Conservation (phyloP, 2,797 vertebrate species). For the Morus bassanus region DNA sequence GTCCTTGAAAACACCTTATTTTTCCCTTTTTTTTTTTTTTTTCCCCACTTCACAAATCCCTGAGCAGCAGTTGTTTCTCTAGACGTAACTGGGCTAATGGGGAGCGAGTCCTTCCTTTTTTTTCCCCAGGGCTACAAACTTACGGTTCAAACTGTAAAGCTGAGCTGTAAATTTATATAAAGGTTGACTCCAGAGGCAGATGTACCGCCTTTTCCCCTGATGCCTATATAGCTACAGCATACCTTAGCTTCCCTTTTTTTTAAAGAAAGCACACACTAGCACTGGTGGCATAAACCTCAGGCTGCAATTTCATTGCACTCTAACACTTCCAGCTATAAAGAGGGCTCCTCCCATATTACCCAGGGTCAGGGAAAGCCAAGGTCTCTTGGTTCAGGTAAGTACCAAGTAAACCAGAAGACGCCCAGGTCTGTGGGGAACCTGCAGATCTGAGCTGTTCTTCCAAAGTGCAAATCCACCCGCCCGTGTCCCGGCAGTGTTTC, state of each 20-base stretch:
- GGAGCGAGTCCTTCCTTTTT: not conserved
- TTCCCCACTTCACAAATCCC: not conserved
- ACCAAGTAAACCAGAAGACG: not conserved
- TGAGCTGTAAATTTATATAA: not conserved
- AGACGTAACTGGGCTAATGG: not conserved
- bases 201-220: not conserved
- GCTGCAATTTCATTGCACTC: not conserved
- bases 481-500: not conserved
- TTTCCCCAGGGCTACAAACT: not conserved
- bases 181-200: not conserved
- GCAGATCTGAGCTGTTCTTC: not conserved
- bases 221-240: not conserved
- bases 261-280: not conserved
- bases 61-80: not conserved
- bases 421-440: accelerated
- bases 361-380: not conserved
- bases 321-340: not conserved
- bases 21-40: not conserved
- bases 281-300: not conserved
- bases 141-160: not conserved
- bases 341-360: not conserved
- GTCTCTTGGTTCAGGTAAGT: not conserved
- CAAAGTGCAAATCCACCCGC: not conserved
- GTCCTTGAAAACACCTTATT: not conserved
- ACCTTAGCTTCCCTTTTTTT: not conserved